Base-by-base conservation (phyloP, 1,140 invertebrate genomes). In the Zaprionus davidi region DNA sequence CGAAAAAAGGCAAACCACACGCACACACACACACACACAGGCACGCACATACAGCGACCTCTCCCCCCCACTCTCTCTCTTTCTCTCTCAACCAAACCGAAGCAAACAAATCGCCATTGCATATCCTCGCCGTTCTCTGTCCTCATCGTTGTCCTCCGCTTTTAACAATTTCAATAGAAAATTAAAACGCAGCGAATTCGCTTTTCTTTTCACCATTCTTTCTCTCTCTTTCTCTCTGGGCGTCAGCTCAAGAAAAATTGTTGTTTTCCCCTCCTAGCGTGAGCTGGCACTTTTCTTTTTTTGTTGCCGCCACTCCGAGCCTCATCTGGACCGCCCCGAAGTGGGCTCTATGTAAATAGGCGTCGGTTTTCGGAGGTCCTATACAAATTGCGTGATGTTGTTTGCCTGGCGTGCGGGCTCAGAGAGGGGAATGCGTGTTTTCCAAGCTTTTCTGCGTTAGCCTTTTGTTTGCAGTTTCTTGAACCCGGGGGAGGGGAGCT, bases 81-180 rank as follows among this genome's bases (percentile, higher is more conserved):
- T 5, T 44, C 7, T 12, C 62, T 31, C 31, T 59, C 20, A 51
- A 49, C 71, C 56, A 13, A 77, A 60, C 76, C 46, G 51, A 71
- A 62, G 78, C 69, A 82, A 88, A 88, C 85, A 88, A 90, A 88
- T 90, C 81, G 85, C 71, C 71, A 76, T 68, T 80, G 60, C 64
- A 74, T 74, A 72, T 78, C 76, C 84, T 72, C 51, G 60, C 62
- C 62, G 68, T 72, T 53, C 71, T 81, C 17, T 49, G 20, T 49
- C 7, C 46, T 12, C 17, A 9, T 3, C 17, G 7, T 12, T 49
- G 46, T 51, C 41, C 41, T 17, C 41, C 20, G 36, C 84, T 90
- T 85, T 85, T 90, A 90, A 84, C 86, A 90, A 84, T 85, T 90
- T 90, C 85, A 90, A 90, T 90, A 81, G 85, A 90, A 90, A 90